Base-by-base conservation (phyloP, 1,140 invertebrate species). In the Aradophagus sp. region DNA sequence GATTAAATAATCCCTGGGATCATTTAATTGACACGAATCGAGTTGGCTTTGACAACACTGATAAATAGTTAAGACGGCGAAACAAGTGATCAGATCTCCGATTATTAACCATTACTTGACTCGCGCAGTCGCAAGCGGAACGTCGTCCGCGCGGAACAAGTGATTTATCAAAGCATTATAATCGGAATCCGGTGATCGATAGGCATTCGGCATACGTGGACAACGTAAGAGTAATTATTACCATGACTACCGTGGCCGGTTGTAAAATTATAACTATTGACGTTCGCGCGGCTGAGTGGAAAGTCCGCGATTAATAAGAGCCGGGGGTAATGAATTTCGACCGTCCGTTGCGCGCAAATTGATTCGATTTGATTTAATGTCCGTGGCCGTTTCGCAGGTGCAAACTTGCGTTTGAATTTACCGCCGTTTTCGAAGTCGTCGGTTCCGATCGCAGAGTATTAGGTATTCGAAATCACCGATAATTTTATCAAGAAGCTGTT, bases 211-310 rank as follows among this genome's bases (percentile, higher is more conserved):
- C 50, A 50, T 53, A 72, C 74, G 65, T 56, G 69, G 72, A 59
- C 72, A 77, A 67, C 66, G 47, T 73, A 77, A 77, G 62, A 75
- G 69, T 69, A 67, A 73, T 77, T 65, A 71, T 77, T 77, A 75
- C 68, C 69, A 62, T 73, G 67, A 75, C 73, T 76, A 75, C 74
- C 70, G 69, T 68, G 74, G 73, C 74, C 47, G 41, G 45, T 61
- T 72, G 56, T 71, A 73, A 77, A 77, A 77, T 76, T 77, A 74
- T 52, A 67, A 72, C 63, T 29, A 62, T 48, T 61, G 47, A 36
- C 44, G 55, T 41, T 35, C 36, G 44, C 5, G 10, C 7, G 14
- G 35, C 7, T 13, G 38, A 38, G 19, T 38, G 8, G 23, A 45
- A 58, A 58, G 31, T 38, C 15, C 14, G 31, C 20, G 8, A 32